Evolutionary conservation across 2,797 vertebrate species (phyloP), one percentile per base, ranked within the genome.

Genomic region (Epinephelus coioides): DNA sequence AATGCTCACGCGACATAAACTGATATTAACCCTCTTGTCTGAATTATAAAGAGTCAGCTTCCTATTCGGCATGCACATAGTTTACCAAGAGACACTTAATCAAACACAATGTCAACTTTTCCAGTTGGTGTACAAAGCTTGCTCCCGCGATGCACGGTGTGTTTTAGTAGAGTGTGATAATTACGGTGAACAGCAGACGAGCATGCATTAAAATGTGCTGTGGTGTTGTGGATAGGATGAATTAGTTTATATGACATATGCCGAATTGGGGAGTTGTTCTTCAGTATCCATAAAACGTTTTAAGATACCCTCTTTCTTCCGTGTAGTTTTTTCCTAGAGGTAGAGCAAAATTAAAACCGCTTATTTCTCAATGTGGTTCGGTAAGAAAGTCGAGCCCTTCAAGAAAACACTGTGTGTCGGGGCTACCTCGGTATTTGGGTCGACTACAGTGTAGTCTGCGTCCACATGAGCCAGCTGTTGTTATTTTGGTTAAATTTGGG

Each of bases 81-180:
- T 65, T 76, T 25, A 57, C 40, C n/a, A 59, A 44, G 14, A 67
- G 64, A 49, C 57, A 64, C 59, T 76, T 60, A 64, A 72, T 82
- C 61, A 50, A 65, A 75, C 74, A 79, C 38, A 82, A 83, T 76
- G 76, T 71, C 79, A 92, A 93, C 91, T 92, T 93, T 92, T 85
- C 67, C 63, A 59, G 59, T 60, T 40, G 54, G 18, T 67, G 19
- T 25, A 6, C 44, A 49, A 15, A 5, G 68, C 71, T 70, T n/a
- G 18, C 49, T 9, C 40, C 56, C 30, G 61, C 65, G 49, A 13
- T 59, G 69, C 61, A 64, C 34, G 0, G 7, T 47, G 73, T 66
- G 5, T 70, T 69, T 56, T 27, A 17, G 25, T 9, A 15, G 18
- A 47, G 27, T 30, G 71, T 15, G 7, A 4, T 6, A 34, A 68